Conservation (phyloP, 2,888 invertebrate genomes). For the Hemithea aestivaria region DNA sequence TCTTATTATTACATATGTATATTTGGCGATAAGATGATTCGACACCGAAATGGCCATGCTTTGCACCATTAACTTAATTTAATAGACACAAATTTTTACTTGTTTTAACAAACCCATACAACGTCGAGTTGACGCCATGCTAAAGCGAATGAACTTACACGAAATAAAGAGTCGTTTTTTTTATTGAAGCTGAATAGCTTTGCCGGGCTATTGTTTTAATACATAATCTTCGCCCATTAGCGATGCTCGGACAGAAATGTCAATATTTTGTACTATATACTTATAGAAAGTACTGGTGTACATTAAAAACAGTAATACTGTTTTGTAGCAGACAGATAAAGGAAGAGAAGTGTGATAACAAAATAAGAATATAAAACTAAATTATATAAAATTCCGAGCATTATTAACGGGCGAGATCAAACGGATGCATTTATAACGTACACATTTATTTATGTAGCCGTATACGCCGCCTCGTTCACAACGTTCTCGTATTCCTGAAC, state of each 20-base stretch:
- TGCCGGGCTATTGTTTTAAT: constrained; percentile 32
- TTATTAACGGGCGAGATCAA: constrained; percentile 50
- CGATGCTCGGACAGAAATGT: constrained; percentile 38
- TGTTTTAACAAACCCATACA: constrained; percentile 50
- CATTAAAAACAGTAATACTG: constrained; percentile 21
- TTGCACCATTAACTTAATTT: constrained; percentile 60
- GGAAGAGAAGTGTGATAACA: constrained; percentile 19
- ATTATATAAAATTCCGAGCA: constrained; percentile 25
- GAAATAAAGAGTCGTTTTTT: no score
- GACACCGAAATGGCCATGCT: constrained; percentile 49
- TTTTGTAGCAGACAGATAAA: constrained; percentile 19
- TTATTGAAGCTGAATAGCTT: constrained; percentile 36
- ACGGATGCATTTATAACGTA: constrained; percentile 17
- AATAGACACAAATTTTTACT: constrained; percentile 47
- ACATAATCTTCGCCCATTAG: constrained; percentile 47
- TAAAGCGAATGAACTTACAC: constrained; percentile 37
- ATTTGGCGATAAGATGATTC: constrained; percentile 35
- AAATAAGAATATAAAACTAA: constrained; percentile 16
- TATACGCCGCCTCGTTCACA: constrained; percentile 18
- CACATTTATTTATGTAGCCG: constrained; percentile 17
- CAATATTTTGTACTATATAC: constrained; percentile 43
- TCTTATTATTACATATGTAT: constrained; percentile 19
- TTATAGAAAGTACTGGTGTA: constrained; percentile 30
- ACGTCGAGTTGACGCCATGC: constrained; percentile 29
- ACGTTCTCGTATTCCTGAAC: constrained; percentile 15